Evolutionary conservation across 64 coral and sea anemone genomes (phyloP).

Genomic region (Pachyseris speciosa): DNA sequence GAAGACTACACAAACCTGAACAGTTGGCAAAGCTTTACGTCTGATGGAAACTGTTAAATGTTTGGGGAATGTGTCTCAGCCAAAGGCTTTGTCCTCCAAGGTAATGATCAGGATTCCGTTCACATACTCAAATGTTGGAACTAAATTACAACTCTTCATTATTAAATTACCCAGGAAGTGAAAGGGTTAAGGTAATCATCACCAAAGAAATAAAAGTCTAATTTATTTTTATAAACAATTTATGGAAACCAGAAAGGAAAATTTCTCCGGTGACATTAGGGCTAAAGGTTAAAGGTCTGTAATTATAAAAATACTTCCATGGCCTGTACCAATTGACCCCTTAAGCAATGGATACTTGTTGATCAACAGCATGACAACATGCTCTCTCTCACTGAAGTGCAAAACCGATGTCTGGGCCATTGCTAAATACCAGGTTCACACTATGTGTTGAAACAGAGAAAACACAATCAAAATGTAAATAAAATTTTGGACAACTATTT

Average conservation of each 20-base stretch:
- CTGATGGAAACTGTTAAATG: too few species aligned
- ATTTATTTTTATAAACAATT: not conserved
- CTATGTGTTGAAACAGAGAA: not conserved
- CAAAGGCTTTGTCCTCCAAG: too few species aligned
- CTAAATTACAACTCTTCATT: too few species aligned
- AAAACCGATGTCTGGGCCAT: not conserved
- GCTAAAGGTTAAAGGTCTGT: not conserved
- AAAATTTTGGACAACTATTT: not conserved
- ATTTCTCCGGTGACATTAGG: not conserved
- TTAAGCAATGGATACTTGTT: slow-evolving; percentile 15
- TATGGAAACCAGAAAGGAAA: not conserved
- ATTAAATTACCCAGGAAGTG: too few species aligned
- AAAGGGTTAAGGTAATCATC: too few species aligned
- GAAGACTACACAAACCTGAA: too few species aligned
- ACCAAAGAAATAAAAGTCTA: not conserved
- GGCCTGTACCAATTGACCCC: slow-evolving; percentile 11
- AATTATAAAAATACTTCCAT: too few species aligned
- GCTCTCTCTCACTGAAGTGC: not conserved
- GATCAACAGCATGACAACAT: slow-evolving; percentile 13
- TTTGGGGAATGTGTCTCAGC: too few species aligned
- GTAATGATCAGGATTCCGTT: too few species aligned
- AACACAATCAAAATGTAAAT: not conserved
- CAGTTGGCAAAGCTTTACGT: too few species aligned
- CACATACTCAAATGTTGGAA: too few species aligned
- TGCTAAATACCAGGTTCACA: slow-evolving; percentile 45